Conservation (phyloP, 2,888 invertebrate genomes). For the Ferrisia virgata region DNA sequence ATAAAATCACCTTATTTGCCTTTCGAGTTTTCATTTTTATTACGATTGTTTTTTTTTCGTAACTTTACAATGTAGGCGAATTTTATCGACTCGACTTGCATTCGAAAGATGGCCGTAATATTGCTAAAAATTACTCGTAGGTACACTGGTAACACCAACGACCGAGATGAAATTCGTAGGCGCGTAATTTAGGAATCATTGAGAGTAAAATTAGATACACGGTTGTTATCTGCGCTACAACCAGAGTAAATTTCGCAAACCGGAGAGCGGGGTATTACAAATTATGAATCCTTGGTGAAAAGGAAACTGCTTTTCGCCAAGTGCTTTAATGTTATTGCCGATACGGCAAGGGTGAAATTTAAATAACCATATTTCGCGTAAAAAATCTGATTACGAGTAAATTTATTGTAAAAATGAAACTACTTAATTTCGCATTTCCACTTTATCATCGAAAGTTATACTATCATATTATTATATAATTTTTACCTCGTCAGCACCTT, state of each 20-base stretch:
- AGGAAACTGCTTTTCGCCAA: constrained; percentile 4
- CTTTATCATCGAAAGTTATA: not conserved
- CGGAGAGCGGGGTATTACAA: not conserved
- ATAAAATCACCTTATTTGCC: no score
- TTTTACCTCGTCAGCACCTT: no score
- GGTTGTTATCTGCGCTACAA: not conserved
- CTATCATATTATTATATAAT: no score
- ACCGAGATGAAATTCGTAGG: no score
- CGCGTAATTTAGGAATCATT: constrained; percentile 1
- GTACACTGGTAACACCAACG: no score
- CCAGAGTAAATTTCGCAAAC: not conserved
- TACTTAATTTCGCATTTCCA: constrained; percentile 14
- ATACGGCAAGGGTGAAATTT: constrained; percentile 16
- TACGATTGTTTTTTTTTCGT: no score
- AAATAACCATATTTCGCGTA: constrained; percentile 20
- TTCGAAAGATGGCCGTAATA: no score
- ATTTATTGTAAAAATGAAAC: constrained; percentile 22
- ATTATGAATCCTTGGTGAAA: constrained; percentile 23
- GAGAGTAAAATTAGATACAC: constrained; percentile 23
- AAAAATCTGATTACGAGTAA: constrained; percentile 16
- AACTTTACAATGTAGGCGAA: no score
- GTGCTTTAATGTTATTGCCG: constrained; percentile 7
- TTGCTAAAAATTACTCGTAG: no score
- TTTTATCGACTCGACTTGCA: no score
- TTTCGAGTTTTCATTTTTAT: no score